Evolutionary conservation across 2,797 vertebrate genomes (phyloP).

Genomic region (Enteromius thamalakanensis): DNA sequence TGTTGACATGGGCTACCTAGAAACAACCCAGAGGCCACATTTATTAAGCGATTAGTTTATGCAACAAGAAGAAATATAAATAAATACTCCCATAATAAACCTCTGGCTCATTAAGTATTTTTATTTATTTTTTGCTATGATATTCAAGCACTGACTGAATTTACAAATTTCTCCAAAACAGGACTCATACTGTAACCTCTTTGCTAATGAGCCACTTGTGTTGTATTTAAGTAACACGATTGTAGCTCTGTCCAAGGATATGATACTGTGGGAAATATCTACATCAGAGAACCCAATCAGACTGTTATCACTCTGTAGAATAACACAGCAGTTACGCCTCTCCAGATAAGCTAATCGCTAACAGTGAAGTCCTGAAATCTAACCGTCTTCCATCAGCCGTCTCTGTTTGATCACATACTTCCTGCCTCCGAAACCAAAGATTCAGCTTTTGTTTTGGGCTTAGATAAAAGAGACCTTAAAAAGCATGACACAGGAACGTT

Average conservation of each 20-base stretch:
- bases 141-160: background rate
- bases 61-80: background rate
- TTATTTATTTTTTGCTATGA: background rate
- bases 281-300: slow-evolving; percentile 39
- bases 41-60: background rate
- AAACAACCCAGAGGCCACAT: background rate
- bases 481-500: slow-evolving; percentile 36
- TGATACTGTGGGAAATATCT: slow-evolving; percentile 39
- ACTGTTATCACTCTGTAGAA: slow-evolving; percentile 30
- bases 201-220: background rate
- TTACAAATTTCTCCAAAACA: background rate
- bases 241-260: background rate
- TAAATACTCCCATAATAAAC: background rate
- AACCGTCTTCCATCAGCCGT: slow-evolving; percentile 5
- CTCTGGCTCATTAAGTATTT: background rate
- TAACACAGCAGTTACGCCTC: slow-evolving; percentile 29
- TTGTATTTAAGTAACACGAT: background rate
- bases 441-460: slow-evolving; percentile 27
- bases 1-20: background rate
- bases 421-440: slow-evolving; percentile 43
- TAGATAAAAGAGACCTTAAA: slow-evolving; percentile 43
- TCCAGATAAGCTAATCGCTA: slow-evolving; percentile 32
- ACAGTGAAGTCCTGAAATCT: slow-evolving; percentile 29
- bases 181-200: background rate
- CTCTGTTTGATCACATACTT: slow-evolving; percentile 31